These are phyloP conservation scores for Prinia subflava DNA, from an alignment of 2,113 vertebrate species.

Conservation along the genomic window DNA sequence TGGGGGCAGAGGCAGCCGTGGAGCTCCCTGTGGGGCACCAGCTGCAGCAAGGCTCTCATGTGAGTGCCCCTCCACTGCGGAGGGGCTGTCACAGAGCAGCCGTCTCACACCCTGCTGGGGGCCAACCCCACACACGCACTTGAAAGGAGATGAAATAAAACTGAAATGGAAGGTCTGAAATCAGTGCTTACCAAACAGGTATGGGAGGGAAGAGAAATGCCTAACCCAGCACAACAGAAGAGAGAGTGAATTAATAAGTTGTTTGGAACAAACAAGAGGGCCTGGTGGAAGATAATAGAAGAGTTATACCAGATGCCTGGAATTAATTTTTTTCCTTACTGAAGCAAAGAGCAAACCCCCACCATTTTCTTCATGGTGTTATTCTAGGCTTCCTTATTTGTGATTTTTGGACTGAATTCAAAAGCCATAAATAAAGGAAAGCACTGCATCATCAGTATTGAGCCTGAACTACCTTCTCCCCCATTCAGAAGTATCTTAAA, in stretches of 20 bases:
- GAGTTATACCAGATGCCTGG: neutral
- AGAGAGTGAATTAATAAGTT: neutral
- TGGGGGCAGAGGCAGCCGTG: neutral
- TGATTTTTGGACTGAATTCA: neutral
- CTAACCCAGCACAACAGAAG: neutral
- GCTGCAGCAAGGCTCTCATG: accelerated
- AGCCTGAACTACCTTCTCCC: neutral
- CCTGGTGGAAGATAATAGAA: neutral
- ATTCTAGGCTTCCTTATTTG: neutral
- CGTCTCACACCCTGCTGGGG: accelerated
- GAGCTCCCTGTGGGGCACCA: neutral
- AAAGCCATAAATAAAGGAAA: neutral
- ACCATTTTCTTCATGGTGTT: neutral
- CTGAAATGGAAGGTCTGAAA: neutral
- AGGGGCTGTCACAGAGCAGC: neutral
- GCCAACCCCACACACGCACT: no score
- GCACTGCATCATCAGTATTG: neutral
- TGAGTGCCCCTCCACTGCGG: accelerated
- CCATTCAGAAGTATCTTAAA: neutral
- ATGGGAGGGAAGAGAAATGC: neutral
- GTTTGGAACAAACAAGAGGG: neutral
- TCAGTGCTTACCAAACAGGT: neutral
- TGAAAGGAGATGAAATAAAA: neutral
- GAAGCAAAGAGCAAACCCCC: neutral
- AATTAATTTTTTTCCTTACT: neutral